phyloP scores from a whole-genome alignment of 2,888 invertebrate genomes.

The Metellina segmentata region DNA sequence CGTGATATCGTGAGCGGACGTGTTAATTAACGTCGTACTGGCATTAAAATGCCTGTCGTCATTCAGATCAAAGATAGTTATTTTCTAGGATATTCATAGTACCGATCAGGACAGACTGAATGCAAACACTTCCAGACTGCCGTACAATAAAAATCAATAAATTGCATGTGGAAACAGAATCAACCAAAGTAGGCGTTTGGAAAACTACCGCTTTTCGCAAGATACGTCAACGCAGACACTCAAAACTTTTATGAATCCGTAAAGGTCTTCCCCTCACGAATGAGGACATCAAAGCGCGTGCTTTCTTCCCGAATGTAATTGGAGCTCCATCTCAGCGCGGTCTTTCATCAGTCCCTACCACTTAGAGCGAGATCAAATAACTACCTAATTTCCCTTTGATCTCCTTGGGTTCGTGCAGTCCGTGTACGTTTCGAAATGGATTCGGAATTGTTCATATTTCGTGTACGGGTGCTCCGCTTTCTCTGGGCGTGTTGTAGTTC shows the following conservation, averaged over 20 bases:
- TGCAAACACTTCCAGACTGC: too few species aligned
- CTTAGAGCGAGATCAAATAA: background rate
- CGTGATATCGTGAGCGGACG: too few species aligned
- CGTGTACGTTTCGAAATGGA: background rate
- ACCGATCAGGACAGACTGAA: too few species aligned
- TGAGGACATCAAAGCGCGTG: background rate
- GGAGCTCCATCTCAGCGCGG: background rate
- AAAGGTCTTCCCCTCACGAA: background rate
- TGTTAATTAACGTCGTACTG: too few species aligned
- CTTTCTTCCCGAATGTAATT: background rate
- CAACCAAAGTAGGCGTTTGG: background rate
- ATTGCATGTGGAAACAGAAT: too few species aligned
- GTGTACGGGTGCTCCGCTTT: background rate
- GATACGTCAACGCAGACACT: background rate
- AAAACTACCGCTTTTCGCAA: background rate
- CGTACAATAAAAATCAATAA: too few species aligned
- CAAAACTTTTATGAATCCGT: background rate
- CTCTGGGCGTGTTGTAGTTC: background rate
- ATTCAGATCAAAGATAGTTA: too few species aligned
- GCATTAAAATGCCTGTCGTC: too few species aligned
- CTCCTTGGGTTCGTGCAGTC: background rate
- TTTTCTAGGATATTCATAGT: too few species aligned
- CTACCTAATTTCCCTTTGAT: background rate
- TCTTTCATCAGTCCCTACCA: background rate
- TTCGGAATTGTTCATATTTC: background rate